Base-by-base conservation (phyloP, 2,888 invertebrate species). In the Nemurella pictetii region DNA sequence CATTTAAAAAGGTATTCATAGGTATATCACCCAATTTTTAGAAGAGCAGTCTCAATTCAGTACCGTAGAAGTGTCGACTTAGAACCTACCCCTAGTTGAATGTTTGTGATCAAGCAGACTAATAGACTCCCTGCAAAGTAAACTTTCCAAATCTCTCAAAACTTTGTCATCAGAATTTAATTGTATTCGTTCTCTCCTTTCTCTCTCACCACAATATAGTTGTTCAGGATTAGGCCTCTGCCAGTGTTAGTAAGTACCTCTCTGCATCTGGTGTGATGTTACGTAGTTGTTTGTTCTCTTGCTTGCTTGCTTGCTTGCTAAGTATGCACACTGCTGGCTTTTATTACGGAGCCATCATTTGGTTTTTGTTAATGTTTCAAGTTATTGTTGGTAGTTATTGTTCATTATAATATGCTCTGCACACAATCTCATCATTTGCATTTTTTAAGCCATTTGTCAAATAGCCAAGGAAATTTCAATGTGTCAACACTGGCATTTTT, bases 171-270 rank as follows among this genome's bases (percentile, higher is more conserved):
- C 83, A 83, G 82, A 85, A 84, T 80, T 86, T 84, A 86, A 86
- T 86, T 87, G 81, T 87, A 83, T 86, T 82, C 82, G 82, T 82
- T 87, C 81, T 88, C 86, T 89, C 89, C 90, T 87, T 88, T 87
- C 90, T 91, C 90, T 91, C 20, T 91, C 91, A 90, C 90, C 89
- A 91, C 90, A 92, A 91, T 94, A 93, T 94, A 97, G 97, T 96
- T 97, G 94, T 97, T 97, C 97, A 96, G 97, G 97, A 97, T 97
- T 94, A 97, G 96, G 95, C 97, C 97, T 93, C 96, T 97, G 93
- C 97, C 97, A 94, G 97, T 97, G 93, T 95, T 97, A 95, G 97
- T 97, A 97, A 97, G 97, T 97, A 97, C 92, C 89, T 90, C 89
- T 90, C 90, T 91, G 90, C 90, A 90, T 91, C 90, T 90, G 90